Conservation (phyloP, 2,888 invertebrate genomes). For the Pseudeuparius sepicola region DNA sequence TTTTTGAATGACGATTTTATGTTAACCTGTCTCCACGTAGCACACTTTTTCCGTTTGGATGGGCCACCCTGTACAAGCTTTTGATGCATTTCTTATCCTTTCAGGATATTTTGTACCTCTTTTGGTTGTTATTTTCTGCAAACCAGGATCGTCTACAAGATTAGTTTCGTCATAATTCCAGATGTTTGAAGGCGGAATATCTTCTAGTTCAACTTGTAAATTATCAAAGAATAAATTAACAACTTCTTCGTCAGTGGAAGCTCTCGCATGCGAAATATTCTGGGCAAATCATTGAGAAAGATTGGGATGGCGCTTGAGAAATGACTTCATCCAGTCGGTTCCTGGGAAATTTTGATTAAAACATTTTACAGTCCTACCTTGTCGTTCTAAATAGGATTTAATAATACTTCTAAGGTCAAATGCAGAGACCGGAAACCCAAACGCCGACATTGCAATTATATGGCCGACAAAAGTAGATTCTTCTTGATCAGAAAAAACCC, state of each 20-base stretch:
- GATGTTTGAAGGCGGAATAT: constrained; percentile 14
- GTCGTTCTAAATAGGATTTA: constrained; percentile 4
- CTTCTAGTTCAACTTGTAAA: constrained; percentile 6
- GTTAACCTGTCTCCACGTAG: too few species aligned
- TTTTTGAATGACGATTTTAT: too few species aligned
- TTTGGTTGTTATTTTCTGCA: too few species aligned
- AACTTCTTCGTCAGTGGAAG: constrained; percentile 5
- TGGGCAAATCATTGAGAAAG: constrained; percentile 10
- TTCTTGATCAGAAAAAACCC: too few species aligned
- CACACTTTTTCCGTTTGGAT: too few species aligned
- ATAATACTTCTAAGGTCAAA: neutral
- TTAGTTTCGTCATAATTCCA: constrained; percentile 7
- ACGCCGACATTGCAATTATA: constrained; percentile 6
- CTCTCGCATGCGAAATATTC: constrained; percentile 6
- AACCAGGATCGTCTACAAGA: constrained; percentile 4
- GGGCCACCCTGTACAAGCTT: too few species aligned
- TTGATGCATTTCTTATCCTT: constrained; percentile 24
- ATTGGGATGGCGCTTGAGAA: constrained; percentile 8
- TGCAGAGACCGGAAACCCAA: constrained; percentile 4
- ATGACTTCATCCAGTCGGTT: constrained; percentile 5
- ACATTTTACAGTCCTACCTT: constrained; percentile 5
- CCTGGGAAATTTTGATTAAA: constrained; percentile 11
- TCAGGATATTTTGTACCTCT: constrained; percentile 25
- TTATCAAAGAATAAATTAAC: constrained; percentile 13
- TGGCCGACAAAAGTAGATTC: constrained; percentile 3